A percentile compares a stretch with the other conserved stretches of the same genome.
These are phyloP conservation scores for Coranthus polyacanthus DNA, from an alignment of 2,797 vertebrate species.

Conservation along the genomic window DNA sequence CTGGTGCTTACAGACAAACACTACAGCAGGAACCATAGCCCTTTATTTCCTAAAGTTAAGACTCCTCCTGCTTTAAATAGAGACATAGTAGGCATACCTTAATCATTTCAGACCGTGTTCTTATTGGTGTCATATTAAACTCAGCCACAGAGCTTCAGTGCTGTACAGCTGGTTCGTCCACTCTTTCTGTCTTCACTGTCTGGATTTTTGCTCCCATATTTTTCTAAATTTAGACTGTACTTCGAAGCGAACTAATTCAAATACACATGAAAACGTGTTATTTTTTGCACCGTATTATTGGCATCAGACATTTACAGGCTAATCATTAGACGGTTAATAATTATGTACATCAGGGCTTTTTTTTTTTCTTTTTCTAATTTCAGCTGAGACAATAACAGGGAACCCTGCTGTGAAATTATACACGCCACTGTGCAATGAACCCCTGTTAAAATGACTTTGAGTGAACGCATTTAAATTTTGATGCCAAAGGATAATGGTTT, in stretches of 20 bases:
- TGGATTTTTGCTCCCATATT: background rate
- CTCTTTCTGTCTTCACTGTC: slow-evolving; percentile 10
- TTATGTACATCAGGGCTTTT: no score
- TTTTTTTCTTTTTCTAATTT: no score
- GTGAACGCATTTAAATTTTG: background rate
- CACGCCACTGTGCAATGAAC: slow-evolving; percentile 1
- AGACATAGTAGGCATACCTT: slow-evolving; percentile 79
- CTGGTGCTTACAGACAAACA: slow-evolving; percentile 56
- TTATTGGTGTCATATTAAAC: slow-evolving; percentile 80
- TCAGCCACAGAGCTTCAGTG: slow-evolving; percentile 24
- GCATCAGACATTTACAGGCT: no score
- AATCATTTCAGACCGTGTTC: slow-evolving; percentile 75
- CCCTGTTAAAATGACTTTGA: slow-evolving; percentile 3
- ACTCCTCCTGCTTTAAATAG: slow-evolving; percentile 81
- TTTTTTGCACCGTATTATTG: no score
- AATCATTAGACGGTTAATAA: no score
- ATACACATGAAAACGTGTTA: background rate
- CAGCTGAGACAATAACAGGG: slow-evolving; percentile 8
- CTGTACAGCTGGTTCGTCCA: slow-evolving; percentile 23
- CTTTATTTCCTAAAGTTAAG: slow-evolving; percentile 66
- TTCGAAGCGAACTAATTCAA: no score
- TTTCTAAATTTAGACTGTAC: background rate
- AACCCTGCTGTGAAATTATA: slow-evolving; percentile 14
- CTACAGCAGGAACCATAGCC: slow-evolving; percentile 53
- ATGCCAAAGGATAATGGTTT: background rate